Conservation (phyloP, 2,888 invertebrate genomes). For the Apotomis turbidana region DNA sequence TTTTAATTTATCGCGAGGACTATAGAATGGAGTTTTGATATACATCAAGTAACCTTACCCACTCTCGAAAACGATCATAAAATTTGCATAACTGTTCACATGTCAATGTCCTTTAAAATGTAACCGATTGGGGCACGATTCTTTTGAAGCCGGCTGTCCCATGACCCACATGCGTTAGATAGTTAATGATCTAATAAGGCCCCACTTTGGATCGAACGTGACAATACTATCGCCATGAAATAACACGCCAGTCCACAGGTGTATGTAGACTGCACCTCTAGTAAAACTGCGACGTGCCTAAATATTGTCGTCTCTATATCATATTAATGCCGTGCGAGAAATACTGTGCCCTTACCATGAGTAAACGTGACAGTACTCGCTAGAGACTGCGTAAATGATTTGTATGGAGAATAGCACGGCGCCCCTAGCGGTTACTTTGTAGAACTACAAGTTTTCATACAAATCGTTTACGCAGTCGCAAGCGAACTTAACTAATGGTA, state of each 20-base stretch:
- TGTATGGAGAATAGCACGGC: no score
- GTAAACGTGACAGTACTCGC: no score
- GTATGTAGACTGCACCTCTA: background rate
- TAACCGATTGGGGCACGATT: slow-evolving; percentile 31
- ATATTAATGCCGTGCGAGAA: no score
- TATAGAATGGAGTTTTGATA: background rate
- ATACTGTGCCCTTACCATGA: no score
- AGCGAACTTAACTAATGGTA: no score
- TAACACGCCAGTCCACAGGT: slow-evolving; percentile 12
- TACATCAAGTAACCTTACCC: background rate
- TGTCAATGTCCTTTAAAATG: slow-evolving; percentile 38
- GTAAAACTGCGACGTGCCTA: no score
- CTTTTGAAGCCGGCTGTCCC: slow-evolving; percentile 32
- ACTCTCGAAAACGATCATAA: slow-evolving; percentile 26
- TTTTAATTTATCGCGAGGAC: background rate
- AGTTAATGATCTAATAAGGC: slow-evolving; percentile 40
- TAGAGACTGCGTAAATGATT: no score
- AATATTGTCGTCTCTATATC: no score
- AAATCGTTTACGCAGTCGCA: no score
- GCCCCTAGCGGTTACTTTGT: no score
- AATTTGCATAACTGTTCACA: slow-evolving; percentile 38
- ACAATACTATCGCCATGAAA: slow-evolving; percentile 18
- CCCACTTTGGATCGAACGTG: slow-evolving; percentile 25
- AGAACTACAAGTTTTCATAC: no score
- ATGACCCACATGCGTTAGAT: slow-evolving; percentile 41